These are phyloP conservation scores for Oxystoma pomonae DNA, from an alignment of 2,888 invertebrate genomes.

Conservation along the genomic window DNA sequence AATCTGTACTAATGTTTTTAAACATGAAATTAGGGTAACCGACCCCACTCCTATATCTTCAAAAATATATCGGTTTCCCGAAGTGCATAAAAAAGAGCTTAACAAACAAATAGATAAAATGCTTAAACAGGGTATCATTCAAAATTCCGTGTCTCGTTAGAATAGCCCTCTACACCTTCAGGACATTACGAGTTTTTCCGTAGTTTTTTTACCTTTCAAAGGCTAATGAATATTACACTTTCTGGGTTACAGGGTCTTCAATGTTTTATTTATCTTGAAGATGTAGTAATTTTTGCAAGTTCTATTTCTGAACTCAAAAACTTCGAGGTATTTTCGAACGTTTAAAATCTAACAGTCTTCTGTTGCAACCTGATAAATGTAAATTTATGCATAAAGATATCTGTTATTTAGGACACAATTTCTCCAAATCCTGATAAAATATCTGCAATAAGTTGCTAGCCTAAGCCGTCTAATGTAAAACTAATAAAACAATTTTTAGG, in stretches of 20 bases:
- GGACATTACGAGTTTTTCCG: slow-evolving; percentile 40
- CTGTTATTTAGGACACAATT: too few species aligned
- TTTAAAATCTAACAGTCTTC: too few species aligned
- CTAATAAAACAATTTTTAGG: too few species aligned
- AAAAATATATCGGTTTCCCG: slow-evolving; percentile 33
- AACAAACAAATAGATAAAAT: slow-evolving; percentile 15
- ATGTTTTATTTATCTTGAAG: too few species aligned
- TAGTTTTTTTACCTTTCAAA: slow-evolving; percentile 37
- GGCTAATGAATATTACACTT: slow-evolving; percentile 20
- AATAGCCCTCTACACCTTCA: slow-evolving; percentile 29
- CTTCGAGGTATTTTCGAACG: too few species aligned
- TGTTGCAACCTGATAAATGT: too few species aligned
- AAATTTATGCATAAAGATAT: too few species aligned
- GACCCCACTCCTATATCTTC: slow-evolving; percentile 26
- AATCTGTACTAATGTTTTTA: slow-evolving; percentile 25
- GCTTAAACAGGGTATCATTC: slow-evolving; percentile 24
- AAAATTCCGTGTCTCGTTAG: slow-evolving; percentile 29
- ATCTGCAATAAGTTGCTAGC: too few species aligned
- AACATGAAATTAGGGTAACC: slow-evolving; percentile 30
- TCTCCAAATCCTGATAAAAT: too few species aligned
- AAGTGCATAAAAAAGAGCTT: slow-evolving; percentile 34
- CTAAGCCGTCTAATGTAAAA: too few species aligned
- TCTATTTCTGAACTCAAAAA: neutral
- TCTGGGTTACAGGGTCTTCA: neutral
- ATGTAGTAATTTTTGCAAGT: neutral